Evolutionary conservation across 2,797 vertebrate genomes (phyloP), one percentile per base, ranked within the genome.

Genomic region (Coluber constrictor): DNA sequence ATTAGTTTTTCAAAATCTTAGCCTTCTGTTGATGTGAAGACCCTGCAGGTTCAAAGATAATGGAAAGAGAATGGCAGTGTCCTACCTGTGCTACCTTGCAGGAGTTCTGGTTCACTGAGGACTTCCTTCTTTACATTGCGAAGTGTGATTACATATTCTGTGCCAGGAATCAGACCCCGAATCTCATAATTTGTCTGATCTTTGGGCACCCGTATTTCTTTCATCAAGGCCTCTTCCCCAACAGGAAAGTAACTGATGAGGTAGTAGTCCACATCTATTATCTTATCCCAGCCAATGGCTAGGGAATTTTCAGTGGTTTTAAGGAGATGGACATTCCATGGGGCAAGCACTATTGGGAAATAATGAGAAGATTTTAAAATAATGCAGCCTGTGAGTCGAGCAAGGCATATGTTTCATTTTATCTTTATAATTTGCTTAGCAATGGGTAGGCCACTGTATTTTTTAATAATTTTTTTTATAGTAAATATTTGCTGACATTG

Each of bases 11-110:
- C 32, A 60, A 13, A 51, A 15, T 5, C 60, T 47, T 47, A 13
- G 12, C 11, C 54, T 32, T 32, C 29, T 20, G 8, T n/a, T 51
- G 47, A 32, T 23, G 29, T 66, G 51, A 60, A 63, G 79, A 56
- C 25, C 25, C 55, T n/a, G 51, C 86, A 83, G 10, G 59, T 29
- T 9, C 29, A 56, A 63, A 87, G 12, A 91, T 18, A 66, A 27
- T 47, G 70, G 37, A 83, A 90, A 37, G 79, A 23, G 2, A 23
- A 47, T 32, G 4, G n/a, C 10, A 74, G 29, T 10, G 4, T 94
- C 96, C 97, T 96, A 99, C 98, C 98, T 95, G 98, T 99, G 88
- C 97, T 98, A 88, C 98, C 98, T 90, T 98, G 96, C 0, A 99
- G 97, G 54, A 94, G 94, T 90, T 98, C 97, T 0, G 98, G 97